phyloP scores from a whole-genome alignment of 2,113 vertebrate species.

The Cynoglossus semilaevis region DNA sequence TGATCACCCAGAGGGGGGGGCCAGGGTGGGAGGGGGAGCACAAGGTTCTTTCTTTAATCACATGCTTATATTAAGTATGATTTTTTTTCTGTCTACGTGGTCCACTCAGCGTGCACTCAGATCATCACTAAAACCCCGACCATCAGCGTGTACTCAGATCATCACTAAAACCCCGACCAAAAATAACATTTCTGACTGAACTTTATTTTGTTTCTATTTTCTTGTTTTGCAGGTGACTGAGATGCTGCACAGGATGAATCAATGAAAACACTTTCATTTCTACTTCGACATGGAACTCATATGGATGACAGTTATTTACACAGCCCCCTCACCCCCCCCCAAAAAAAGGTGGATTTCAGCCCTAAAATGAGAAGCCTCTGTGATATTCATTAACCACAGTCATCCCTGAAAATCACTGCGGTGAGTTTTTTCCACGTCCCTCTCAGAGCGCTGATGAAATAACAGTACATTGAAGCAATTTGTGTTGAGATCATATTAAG shows the following conservation, averaged over 20 bases:
- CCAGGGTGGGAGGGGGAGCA: slow-evolving; percentile 15
- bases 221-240: too few species aligned
- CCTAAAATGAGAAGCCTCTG: slow-evolving; percentile 21
- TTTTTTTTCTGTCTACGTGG: too few species aligned
- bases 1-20: slow-evolving; percentile 38
- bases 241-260: too few species aligned
- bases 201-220: too few species aligned
- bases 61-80: slow-evolving; percentile 52
- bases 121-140: too few species aligned
- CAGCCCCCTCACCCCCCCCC: neutral
- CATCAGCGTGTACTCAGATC: too few species aligned
- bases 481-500: slow-evolving; percentile 54
- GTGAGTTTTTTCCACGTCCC: slow-evolving; percentile 35
- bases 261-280: too few species aligned
- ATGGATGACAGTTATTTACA: neutral
- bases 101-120: too few species aligned
- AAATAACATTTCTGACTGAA: too few species aligned
- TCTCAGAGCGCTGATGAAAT: slow-evolving; percentile 36
- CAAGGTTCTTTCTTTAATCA: slow-evolving; percentile 56
- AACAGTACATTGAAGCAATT: slow-evolving; percentile 37
- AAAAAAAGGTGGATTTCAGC: slow-evolving; percentile 15
- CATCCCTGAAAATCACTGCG: slow-evolving; percentile 31
- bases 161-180: too few species aligned
- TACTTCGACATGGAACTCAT: too few species aligned
- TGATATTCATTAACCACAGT: slow-evolving; percentile 42